These are phyloP conservation scores for Scomberomorus guttatus DNA, from an alignment of 2,797 vertebrate genomes.

Conservation along the genomic window DNA sequence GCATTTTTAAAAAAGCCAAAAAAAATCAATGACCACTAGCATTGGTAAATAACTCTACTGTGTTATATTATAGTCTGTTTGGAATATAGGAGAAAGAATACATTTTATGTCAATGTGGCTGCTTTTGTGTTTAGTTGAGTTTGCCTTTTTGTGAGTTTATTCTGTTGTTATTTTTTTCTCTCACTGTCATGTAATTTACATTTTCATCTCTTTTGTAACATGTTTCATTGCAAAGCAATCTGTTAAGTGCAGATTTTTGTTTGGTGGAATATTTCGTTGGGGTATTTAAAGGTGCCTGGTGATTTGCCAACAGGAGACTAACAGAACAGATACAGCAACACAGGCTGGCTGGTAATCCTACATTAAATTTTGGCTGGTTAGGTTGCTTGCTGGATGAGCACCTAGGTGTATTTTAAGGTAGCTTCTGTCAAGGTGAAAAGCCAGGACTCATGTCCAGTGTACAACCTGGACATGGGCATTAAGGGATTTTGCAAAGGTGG, in stretches of 20 bases:
- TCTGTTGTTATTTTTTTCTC: neutral
- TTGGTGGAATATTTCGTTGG: neutral
- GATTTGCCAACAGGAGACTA: constrained; percentile 35
- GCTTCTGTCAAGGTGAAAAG: constrained; percentile 31
- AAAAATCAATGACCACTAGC: neutral
- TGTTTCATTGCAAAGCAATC: neutral
- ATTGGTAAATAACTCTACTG: neutral
- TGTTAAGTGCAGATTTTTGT: neutral
- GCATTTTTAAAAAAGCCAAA: constrained; percentile 34
- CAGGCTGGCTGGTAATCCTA: constrained; percentile 44
- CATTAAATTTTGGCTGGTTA: constrained; percentile 33
- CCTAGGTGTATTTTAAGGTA: constrained; percentile 23
- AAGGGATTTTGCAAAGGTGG: neutral
- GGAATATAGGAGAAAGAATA: neutral
- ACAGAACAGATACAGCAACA: constrained; percentile 1
- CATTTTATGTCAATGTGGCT: neutral
- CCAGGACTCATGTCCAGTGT: neutral
- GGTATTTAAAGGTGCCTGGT: constrained; percentile 31
- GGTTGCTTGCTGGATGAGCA: constrained; percentile 30
- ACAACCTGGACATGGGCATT: neutral
- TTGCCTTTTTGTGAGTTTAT: neutral
- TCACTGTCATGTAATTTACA: neutral
- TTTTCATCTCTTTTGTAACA: neutral
- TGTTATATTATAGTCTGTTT: neutral
- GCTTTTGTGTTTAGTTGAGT: neutral